These are phyloP conservation scores for Dendronephthya gigantea DNA, from an alignment of 64 coral and sea anemone genomes.

Conservation along the genomic window DNA sequence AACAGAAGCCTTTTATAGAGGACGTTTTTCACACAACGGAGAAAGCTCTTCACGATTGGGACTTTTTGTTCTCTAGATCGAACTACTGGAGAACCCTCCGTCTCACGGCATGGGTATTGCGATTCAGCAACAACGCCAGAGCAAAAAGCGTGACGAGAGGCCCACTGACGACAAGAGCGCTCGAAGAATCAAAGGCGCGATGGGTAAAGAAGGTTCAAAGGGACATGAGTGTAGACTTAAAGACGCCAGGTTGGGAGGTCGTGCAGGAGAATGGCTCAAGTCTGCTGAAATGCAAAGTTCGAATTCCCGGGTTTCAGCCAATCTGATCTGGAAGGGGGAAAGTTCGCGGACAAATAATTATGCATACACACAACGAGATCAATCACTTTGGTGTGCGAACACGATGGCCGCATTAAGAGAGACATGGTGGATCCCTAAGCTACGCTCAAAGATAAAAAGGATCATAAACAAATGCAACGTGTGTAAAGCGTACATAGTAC, in stretches of 20 bases:
- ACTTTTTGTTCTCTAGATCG: conserved; percentile 18
- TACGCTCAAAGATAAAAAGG: conserved; percentile 35
- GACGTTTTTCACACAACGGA: too few relatives aligned
- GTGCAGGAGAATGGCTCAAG: conserved; percentile 16
- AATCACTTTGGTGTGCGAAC: conserved; percentile 22
- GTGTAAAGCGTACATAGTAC: background rate
- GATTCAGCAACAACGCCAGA: conserved; percentile 21
- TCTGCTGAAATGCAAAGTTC: conserved; percentile 37
- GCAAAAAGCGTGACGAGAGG: too few relatives aligned
- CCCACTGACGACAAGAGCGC: conserved; percentile 30
- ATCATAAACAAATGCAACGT: conserved; percentile 11
- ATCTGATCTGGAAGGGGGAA: conserved; percentile 26
- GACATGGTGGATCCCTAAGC: conserved; percentile 33
- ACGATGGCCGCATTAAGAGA: too few relatives aligned
- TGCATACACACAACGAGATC: conserved; percentile 8
- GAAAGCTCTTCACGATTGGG: conserved; percentile 32
- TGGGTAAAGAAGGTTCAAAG: conserved; percentile 49
- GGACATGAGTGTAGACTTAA: background rate
- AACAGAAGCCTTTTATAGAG: conserved; percentile 17
- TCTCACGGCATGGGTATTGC: conserved; percentile 38
- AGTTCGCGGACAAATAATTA: conserved; percentile 20
- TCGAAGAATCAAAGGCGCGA: background rate
- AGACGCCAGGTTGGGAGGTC: conserved; percentile 40
- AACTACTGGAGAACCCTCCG: conserved; percentile 36
- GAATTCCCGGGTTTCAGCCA: conserved; percentile 28